Conservation (phyloP, 2,797 vertebrate genomes). For the Typhlichthys eigenmanni region DNA sequence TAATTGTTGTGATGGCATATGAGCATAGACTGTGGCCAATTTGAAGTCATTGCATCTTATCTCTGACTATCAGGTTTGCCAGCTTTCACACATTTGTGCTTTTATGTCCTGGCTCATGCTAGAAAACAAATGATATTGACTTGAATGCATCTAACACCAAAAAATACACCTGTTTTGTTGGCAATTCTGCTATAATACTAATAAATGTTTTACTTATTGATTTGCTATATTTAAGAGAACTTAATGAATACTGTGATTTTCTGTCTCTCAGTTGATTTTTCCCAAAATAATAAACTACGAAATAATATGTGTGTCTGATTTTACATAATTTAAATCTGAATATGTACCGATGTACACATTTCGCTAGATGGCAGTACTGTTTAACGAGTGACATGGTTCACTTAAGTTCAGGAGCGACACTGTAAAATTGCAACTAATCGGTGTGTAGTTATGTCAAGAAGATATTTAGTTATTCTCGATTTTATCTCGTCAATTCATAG, state of each 20-base stretch:
- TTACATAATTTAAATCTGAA: not conserved
- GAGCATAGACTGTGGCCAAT: conserved; percentile 50
- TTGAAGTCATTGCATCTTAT: conserved; percentile 32
- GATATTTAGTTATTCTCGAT: not conserved
- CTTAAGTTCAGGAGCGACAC: not conserved
- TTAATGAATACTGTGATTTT: conserved; percentile 37
- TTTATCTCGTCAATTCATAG: not conserved
- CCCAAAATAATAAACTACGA: conserved; percentile 43
- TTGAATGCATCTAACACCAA: no score
- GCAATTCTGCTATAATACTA: conserved; percentile 14
- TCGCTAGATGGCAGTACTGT: conserved; percentile 64
- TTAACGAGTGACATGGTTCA: conserved; percentile 5
- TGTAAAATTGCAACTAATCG: not conserved
- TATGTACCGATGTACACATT: conserved; percentile 29
- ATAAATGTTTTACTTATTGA: conserved; percentile 35
- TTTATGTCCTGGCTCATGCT: no score
- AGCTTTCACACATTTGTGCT: no score
- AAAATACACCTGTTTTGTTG: no score
- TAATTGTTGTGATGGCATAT: conserved; percentile 27
- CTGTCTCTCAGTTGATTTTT: conserved; percentile 23
- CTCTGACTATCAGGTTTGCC: conserved; percentile 13
- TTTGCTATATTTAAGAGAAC: conserved; percentile 52
- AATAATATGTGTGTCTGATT: conserved; percentile 7
- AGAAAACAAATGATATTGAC: no score
- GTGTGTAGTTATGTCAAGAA: not conserved